Evolutionary conservation across 2,797 vertebrate species (phyloP).

Genomic region (Sebastes ruberrimus): DNA sequence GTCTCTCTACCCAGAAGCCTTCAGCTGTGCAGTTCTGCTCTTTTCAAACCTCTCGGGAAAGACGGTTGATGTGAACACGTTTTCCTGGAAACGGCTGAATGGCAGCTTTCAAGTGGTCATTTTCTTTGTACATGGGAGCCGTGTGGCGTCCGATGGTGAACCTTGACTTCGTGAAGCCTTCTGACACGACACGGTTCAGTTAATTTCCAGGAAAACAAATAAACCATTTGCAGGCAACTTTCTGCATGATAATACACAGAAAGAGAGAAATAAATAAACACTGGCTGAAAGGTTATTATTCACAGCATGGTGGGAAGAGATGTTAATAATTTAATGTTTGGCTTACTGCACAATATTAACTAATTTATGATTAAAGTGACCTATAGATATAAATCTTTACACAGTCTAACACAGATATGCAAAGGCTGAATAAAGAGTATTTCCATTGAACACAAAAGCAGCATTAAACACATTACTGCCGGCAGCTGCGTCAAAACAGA

Average conservation of each 20-base stretch:
- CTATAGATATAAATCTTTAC: background rate
- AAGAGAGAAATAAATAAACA: background rate
- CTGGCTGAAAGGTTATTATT: background rate
- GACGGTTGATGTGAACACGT: slow-evolving; percentile 15
- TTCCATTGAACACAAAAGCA: background rate
- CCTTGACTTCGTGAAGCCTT: slow-evolving; percentile 27
- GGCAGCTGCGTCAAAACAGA: background rate
- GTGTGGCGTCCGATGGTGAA: background rate
- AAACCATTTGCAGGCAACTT: background rate
- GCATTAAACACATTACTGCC: background rate
- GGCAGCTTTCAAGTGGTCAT: slow-evolving; percentile 49
- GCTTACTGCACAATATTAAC: background rate
- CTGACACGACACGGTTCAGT: slow-evolving; percentile 3
- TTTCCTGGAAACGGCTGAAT: slow-evolving; percentile 56
- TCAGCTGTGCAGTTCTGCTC: slow-evolving; percentile 55
- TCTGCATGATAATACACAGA: background rate
- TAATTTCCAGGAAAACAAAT: background rate
- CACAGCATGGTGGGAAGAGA: background rate
- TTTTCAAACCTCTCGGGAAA: slow-evolving; percentile 49
- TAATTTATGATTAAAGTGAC: background rate
- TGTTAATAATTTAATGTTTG: background rate
- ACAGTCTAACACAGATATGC: background rate
- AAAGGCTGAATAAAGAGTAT: background rate
- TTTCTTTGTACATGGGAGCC: background rate
- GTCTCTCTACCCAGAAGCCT: slow-evolving; percentile 62